These are phyloP conservation scores for Ammospiza caudacuta DNA, from an alignment of 2,113 vertebrate genomes.

Conservation along the genomic window DNA sequence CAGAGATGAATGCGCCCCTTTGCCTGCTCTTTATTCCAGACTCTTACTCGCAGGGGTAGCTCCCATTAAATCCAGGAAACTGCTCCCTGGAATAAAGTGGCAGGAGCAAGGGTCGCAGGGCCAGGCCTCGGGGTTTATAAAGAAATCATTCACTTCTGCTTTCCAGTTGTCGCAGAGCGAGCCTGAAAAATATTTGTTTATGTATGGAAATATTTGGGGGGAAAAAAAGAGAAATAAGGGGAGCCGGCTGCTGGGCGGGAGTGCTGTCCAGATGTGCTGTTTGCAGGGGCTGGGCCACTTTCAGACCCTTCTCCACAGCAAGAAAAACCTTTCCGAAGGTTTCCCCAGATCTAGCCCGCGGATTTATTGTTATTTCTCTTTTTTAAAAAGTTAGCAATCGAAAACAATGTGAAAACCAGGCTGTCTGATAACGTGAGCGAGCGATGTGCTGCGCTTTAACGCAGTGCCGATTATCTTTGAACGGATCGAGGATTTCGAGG, in stretches of 20 bases:
- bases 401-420: constrained; percentile 31
- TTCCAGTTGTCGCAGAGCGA: constrained; percentile 8
- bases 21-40: constrained; percentile 53
- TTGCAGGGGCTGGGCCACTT: neutral
- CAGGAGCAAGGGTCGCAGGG: constrained; percentile 60
- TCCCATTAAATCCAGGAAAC: constrained; percentile 67
- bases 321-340: neutral
- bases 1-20: constrained; percentile 24
- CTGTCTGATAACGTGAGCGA: neutral
- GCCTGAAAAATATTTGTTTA: constrained; percentile 57
- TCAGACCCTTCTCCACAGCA: neutral
- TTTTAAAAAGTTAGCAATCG: neutral
- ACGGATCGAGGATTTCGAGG: neutral
- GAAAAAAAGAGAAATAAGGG: neutral
- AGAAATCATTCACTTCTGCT: constrained; percentile 56
- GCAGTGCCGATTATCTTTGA: neutral
- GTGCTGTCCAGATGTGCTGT: constrained; percentile 57
- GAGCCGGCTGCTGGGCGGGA: neutral
- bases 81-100: constrained; percentile 58
- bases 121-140: constrained; percentile 51
- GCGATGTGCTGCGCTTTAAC: neutral
- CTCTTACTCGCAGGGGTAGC: constrained; percentile 5
- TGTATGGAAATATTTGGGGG: neutral
- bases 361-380: neutral
- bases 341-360: neutral